Percentiles rank a stretch among this genome's conserved stretches.
phyloP scores from a whole-genome alignment of 37 sponge, comb jelly and placozoan genomes.

The Aphrocallistes beatrix region DNA sequence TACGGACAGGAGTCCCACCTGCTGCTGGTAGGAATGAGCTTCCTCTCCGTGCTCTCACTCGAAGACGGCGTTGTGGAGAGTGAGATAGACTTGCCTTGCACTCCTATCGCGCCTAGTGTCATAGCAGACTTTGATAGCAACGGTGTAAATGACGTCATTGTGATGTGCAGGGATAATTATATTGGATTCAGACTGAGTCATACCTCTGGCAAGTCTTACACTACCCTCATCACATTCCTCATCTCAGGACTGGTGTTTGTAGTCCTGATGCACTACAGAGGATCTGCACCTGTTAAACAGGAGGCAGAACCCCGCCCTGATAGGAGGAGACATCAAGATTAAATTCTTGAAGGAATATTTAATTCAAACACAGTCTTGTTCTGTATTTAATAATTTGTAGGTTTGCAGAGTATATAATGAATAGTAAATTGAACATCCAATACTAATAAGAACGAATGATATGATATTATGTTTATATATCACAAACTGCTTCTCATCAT shows the following conservation, averaged over 20 bases:
- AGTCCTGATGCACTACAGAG: conserved; percentile 5
- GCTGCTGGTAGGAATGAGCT: conserved; percentile 43
- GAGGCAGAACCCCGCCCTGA: too few species aligned
- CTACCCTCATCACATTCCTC: background rate
- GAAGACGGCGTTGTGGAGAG: conserved; percentile 30
- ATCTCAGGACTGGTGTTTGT: background rate
- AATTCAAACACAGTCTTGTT: too few species aligned
- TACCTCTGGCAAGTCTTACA: conserved; percentile 12
- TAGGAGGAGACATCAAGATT: too few species aligned
- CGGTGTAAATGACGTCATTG: conserved; percentile 61
- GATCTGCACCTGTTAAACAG: background rate
- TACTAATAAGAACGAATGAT: too few species aligned
- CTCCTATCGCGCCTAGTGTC: conserved; percentile 40
- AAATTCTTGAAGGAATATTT: too few species aligned
- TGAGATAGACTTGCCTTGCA: conserved; percentile 29
- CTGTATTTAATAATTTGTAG: too few species aligned
- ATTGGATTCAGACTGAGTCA: background rate
- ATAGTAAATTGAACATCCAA: too few species aligned
- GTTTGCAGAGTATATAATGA: too few species aligned
- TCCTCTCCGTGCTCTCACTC: conserved; percentile 24
- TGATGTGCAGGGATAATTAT: conserved; percentile 45
- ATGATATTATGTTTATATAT: too few species aligned
- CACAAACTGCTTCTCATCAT: too few species aligned
- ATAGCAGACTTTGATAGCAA: conserved; percentile 57
- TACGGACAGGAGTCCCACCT: conserved; percentile 40